These are phyloP conservation scores for Parelbella ahira DNA, from an alignment of 2,888 invertebrate species.

Conservation along the genomic window DNA sequence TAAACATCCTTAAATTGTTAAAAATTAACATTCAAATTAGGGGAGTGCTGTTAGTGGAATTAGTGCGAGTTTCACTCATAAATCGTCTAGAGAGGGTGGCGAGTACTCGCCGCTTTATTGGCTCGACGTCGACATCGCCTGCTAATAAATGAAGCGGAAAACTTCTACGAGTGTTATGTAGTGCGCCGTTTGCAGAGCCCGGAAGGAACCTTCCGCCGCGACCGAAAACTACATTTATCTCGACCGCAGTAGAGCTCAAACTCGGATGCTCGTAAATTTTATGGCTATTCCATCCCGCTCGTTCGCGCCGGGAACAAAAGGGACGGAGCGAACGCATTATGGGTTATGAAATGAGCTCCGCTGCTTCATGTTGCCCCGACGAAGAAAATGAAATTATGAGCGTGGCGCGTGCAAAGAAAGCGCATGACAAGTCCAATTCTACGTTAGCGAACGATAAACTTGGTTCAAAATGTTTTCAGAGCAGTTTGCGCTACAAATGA, in stretches of 20 bases:
- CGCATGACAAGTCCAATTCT: slow-evolving; percentile 43
- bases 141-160: slow-evolving; percentile 79
- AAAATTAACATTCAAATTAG: slow-evolving; percentile 79
- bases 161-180: slow-evolving; percentile 62
- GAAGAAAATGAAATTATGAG: slow-evolving; percentile 74
- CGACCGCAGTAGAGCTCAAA: slow-evolving; percentile 51
- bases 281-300: slow-evolving; percentile 43
- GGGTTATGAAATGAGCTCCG: slow-evolving; percentile 74
- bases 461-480: slow-evolving; percentile 17
- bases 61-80: slow-evolving; percentile 71
- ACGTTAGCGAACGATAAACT: slow-evolving; percentile 21
- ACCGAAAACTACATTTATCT: slow-evolving; percentile 53
- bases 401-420: slow-evolving; percentile 65
- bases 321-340: slow-evolving; percentile 60
- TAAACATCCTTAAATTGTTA: slow-evolving; percentile 73
- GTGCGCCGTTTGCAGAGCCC: slow-evolving; percentile 60
- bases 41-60: slow-evolving; percentile 74
- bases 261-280: slow-evolving; percentile 48
- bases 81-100: slow-evolving; percentile 74
- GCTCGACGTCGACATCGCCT: slow-evolving; percentile 65
- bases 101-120: slow-evolving; percentile 65
- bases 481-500: slow-evolving; percentile 16
- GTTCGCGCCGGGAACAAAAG: slow-evolving; percentile 37
- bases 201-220: slow-evolving; percentile 47
- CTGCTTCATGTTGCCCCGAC: slow-evolving; percentile 64